These are phyloP conservation scores for Esox niger DNA, from an alignment of 2,113 vertebrate species.

Conservation along the genomic window DNA sequence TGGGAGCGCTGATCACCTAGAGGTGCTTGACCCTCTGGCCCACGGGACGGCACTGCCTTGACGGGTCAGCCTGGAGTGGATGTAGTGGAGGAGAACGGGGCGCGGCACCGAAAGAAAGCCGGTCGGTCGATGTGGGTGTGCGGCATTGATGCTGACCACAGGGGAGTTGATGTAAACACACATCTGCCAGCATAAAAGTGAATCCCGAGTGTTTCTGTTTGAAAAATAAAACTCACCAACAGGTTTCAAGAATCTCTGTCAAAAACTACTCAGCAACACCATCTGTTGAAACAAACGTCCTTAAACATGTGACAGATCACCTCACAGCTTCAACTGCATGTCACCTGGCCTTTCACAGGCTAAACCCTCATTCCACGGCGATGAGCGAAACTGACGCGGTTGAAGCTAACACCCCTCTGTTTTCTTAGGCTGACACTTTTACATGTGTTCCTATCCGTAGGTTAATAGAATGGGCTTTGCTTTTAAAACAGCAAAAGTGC, in stretches of 20 bases:
- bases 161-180: constrained; percentile 35
- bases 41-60: constrained; percentile 38
- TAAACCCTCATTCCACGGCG: constrained; percentile 34
- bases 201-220: neutral
- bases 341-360: constrained; percentile 18
- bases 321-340: neutral
- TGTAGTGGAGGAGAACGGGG: constrained; percentile 17
- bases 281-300: neutral
- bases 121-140: constrained; percentile 13
- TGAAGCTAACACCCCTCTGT: constrained; percentile 34
- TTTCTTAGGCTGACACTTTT: constrained; percentile 40
- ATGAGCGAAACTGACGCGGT: constrained; percentile 32
- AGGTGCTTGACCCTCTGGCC: constrained; percentile 56
- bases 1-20: constrained; percentile 61
- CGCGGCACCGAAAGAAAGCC: constrained; percentile 4
- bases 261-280: constrained; percentile 9
- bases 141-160: constrained; percentile 61
- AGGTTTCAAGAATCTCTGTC: neutral
- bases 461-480: neutral
- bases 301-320: constrained; percentile 9
- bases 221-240: neutral
- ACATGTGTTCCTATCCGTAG: constrained; percentile 24
- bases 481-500: constrained; percentile 7
- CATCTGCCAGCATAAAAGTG: neutral
- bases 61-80: constrained; percentile 15